Conservation (phyloP, 1,140 invertebrate genomes). For the Meloidogyne hapla region DNA sequence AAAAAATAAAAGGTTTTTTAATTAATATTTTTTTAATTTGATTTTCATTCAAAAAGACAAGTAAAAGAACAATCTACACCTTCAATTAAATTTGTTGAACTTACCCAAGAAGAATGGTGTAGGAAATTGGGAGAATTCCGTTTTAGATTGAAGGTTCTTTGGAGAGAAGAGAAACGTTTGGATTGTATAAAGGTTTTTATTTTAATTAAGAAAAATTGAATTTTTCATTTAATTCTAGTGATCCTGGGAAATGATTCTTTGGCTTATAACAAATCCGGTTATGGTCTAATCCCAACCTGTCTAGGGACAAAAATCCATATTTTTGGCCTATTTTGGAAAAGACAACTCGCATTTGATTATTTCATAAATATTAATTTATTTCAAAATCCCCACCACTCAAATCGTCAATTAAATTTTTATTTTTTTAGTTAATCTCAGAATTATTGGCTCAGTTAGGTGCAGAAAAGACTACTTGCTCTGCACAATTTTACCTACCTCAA, state of each 20-base stretch:
- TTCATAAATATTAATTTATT: too few species aligned
- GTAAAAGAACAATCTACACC: background rate
- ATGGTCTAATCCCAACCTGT: too few species aligned
- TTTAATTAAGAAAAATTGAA: background rate
- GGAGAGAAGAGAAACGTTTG: conserved; percentile 42
- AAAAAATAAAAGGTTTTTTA: background rate
- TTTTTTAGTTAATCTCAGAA: conserved; percentile 37
- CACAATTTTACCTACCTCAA: conserved; percentile 95
- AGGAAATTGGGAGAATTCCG: conserved; percentile 38
- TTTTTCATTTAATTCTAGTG: too few species aligned
- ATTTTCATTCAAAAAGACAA: background rate
- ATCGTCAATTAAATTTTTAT: background rate
- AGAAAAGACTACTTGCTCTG: conserved; percentile 77
- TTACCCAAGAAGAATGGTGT: conserved; percentile 38
- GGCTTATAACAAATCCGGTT: too few species aligned
- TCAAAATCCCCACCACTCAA: too few species aligned
- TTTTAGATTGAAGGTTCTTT: conserved; percentile 24
- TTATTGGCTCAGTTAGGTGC: conserved; percentile 70
- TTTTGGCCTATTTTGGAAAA: too few species aligned
- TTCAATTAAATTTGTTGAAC: conserved; percentile 31
- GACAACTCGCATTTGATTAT: too few species aligned
- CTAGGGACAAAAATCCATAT: too few species aligned
- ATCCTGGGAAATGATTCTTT: too few species aligned
- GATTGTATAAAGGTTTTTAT: conserved; percentile 44
- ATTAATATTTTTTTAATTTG: background rate